These are phyloP conservation scores for Melikaiella ostensackeni DNA, from an alignment of 2,888 invertebrate species.

Conservation along the genomic window DNA sequence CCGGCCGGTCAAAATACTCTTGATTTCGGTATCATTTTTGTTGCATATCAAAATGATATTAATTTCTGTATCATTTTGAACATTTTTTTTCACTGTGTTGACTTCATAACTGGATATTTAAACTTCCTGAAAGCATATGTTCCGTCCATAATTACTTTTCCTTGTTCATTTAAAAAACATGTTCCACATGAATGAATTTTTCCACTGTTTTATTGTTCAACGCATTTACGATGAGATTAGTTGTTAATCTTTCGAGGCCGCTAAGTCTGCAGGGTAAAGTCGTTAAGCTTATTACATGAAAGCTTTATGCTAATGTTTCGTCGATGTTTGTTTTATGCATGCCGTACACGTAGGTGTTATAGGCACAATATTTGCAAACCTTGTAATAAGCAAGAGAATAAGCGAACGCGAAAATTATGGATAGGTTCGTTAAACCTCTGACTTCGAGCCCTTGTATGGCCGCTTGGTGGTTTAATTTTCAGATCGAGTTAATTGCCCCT, in stretches of 20 bases:
- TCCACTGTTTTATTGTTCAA: conserved; percentile 45
- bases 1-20: too few relatives aligned
- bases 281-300: conserved; percentile 56
- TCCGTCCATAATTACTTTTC: too few relatives aligned
- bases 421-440: conserved; percentile 30
- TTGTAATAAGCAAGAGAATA: conserved; percentile 41
- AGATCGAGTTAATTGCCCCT: conserved; percentile 8
- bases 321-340: conserved; percentile 50
- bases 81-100: too few relatives aligned
- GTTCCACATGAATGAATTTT: not conserved
- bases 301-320: conserved; percentile 52
- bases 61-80: too few relatives aligned
- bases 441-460: not conserved
- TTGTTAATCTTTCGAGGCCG: conserved; percentile 47
- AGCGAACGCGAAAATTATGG: conserved; percentile 20
- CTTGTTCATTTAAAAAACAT: too few relatives aligned
- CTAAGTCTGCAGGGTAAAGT: conserved; percentile 41
- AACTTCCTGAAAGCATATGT: too few relatives aligned
- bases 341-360: conserved; percentile 51
- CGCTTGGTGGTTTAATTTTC: not conserved
- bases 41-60: too few relatives aligned
- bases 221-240: conserved; percentile 34
- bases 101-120: too few relatives aligned
- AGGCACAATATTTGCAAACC: conserved; percentile 50
- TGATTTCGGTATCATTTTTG: too few relatives aligned